phyloP scores from a whole-genome alignment of 2,888 invertebrate genomes.

The Campoplex nolae region DNA sequence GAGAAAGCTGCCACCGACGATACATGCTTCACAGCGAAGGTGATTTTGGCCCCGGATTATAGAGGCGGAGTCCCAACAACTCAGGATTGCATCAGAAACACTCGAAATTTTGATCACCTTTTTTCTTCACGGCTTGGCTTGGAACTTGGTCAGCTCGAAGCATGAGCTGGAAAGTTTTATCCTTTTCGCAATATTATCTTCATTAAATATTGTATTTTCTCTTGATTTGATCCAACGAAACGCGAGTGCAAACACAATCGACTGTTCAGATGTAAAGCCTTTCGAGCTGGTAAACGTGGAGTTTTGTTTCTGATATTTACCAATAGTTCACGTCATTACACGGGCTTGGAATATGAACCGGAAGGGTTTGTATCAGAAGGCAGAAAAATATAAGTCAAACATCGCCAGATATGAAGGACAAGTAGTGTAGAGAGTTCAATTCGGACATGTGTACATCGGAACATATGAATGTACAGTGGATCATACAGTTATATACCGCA shows the following conservation, averaged over 20 bases:
- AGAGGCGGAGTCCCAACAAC: neutral
- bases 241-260: neutral
- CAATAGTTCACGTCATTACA: neutral
- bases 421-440: no score
- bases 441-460: no score
- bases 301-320: neutral
- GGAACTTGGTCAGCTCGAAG: no score
- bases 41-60: neutral
- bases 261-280: neutral
- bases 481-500: neutral
- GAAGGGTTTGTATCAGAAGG: no score
- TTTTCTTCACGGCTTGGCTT: neutral
- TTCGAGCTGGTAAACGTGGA: neutral
- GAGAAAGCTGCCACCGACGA: neutral
- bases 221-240: neutral
- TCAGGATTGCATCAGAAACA: no score
- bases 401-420: no score
- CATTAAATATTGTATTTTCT: neutral
- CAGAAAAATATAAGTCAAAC: no score
- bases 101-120: neutral
- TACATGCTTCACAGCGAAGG: neutral
- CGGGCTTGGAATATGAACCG: no score
- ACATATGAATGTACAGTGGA: neutral
- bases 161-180: no score
- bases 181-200: no score